Conservation (phyloP, 2,113 vertebrate genomes). For the Spea bombifrons region DNA sequence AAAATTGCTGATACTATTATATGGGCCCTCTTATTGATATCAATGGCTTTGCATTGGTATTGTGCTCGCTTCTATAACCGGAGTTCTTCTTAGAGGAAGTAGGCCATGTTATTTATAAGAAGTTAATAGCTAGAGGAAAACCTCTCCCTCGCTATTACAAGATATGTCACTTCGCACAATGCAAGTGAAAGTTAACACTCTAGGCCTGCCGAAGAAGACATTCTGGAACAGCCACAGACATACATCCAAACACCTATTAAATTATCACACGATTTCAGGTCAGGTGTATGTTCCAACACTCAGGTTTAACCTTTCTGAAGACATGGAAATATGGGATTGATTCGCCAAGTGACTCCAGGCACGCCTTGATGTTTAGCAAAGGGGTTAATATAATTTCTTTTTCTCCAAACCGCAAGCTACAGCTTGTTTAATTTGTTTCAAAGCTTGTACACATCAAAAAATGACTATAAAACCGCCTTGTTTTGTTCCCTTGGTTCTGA, state of each 20-base stretch:
- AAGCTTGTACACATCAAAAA: conserved; percentile 29
- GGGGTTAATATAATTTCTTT: conserved; percentile 18
- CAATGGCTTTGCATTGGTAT: background rate
- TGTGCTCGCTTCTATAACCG: background rate
- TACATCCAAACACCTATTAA: conserved; percentile 43
- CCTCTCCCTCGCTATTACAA: conserved; percentile 20
- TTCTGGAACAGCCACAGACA: conserved; percentile 27
- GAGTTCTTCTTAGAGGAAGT: background rate
- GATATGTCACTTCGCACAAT: conserved; percentile 23
- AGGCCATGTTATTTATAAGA: background rate
- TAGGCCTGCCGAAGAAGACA: conserved; percentile 12
- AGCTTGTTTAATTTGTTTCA: conserved; percentile 35
- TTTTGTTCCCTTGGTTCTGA: conserved; percentile 31
- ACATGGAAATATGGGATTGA: background rate
- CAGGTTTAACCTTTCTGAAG: background rate
- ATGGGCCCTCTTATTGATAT: background rate
- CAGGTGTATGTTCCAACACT: conserved; percentile 7
- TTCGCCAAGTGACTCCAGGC: background rate
- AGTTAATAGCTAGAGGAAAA: conserved; percentile 19
- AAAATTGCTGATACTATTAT: no score
- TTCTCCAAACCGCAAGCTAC: conserved; percentile 15
- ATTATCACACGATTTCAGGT: conserved; percentile 27
- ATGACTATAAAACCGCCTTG: conserved; percentile 29
- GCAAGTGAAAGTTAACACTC: conserved; percentile 22
- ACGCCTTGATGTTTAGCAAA: background rate